A percentile compares a stretch with the other conserved stretches of the same genome.
Evolutionary conservation across 2,888 invertebrate species (phyloP).

Genomic region (Agrilus cyanescens): DNA sequence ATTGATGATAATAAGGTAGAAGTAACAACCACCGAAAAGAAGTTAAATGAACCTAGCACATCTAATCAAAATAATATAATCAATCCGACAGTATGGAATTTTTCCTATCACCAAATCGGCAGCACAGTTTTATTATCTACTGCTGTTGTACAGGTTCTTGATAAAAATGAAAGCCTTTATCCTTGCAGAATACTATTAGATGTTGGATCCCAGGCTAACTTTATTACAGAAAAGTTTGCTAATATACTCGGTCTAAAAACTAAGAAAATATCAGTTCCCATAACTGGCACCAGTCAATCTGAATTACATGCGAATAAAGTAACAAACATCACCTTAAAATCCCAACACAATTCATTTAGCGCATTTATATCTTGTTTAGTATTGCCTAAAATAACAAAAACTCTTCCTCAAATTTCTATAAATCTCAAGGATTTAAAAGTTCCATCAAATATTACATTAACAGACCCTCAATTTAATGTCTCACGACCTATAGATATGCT

Average conservation of each 20-base stretch:
- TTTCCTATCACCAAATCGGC: too few relatives aligned
- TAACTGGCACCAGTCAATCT: conserved; percentile 5
- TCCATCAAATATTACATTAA: conserved; percentile 7
- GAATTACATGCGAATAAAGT: not conserved
- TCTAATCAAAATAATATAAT: too few relatives aligned
- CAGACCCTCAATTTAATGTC: conserved; percentile 9
- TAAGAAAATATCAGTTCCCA: not conserved
- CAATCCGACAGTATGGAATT: too few relatives aligned
- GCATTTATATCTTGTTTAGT: conserved; percentile 7
- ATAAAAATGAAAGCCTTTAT: too few relatives aligned
- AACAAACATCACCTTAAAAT: conserved; percentile 4
- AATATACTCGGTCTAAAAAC: not conserved
- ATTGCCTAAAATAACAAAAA: conserved; percentile 6
- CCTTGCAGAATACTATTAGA: conserved; percentile 6
- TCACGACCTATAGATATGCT: conserved; percentile 8
- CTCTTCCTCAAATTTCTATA: conserved; percentile 1
- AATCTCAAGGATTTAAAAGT: conserved; percentile 5
- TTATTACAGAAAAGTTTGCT: conserved; percentile 4
- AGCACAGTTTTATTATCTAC: not conserved
- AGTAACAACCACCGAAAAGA: too few relatives aligned
- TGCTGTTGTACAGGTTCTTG: too few relatives aligned
- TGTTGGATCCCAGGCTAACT: conserved; percentile 8
- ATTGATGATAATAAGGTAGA: not conserved
- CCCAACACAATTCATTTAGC: not conserved
- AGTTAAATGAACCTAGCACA: too few relatives aligned